A percentile compares a stretch with the other conserved stretches of the same genome.
These are phyloP conservation scores for Euura lappo DNA, from an alignment of 1,140 invertebrate species.

Conservation along the genomic window DNA sequence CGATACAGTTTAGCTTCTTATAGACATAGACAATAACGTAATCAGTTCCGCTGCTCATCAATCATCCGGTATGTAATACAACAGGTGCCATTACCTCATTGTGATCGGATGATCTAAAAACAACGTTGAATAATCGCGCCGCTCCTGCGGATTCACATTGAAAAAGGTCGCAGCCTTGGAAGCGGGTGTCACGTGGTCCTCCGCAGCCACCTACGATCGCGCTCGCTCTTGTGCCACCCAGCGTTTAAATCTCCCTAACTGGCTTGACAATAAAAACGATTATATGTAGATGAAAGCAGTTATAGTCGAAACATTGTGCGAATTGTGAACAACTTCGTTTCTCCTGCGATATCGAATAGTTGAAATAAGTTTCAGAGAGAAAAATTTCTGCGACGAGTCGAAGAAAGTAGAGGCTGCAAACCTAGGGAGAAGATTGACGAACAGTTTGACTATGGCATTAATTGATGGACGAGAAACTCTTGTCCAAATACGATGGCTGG, in stretches of 20 bases:
- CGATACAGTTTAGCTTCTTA: too few relatives aligned
- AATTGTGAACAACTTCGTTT: neutral
- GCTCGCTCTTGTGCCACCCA: conserved; percentile 21
- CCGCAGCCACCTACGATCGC: conserved; percentile 38
- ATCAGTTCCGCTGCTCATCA: too few relatives aligned
- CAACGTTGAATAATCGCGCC: neutral
- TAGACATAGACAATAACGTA: too few relatives aligned
- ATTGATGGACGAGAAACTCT: neutral
- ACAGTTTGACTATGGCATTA: too few relatives aligned
- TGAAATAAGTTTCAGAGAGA: too few relatives aligned
- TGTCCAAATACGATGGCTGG: neutral
- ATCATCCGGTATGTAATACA: too few relatives aligned
- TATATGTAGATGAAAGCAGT: neutral
- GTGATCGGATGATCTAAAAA: neutral
- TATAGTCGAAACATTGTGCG: neutral
- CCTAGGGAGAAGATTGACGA: too few relatives aligned
- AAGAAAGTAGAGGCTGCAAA: too few relatives aligned
- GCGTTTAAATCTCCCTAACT: conserved; percentile 10
- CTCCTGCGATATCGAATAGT: too few relatives aligned
- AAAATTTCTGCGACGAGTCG: too few relatives aligned
- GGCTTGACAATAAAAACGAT: neutral
- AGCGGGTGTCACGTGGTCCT: conserved; percentile 47
- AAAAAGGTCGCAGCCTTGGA: conserved; percentile 54
- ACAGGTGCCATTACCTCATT: too few relatives aligned
- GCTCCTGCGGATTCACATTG: conserved; percentile 17